Base-by-base conservation (phyloP, 2,113 vertebrate genomes). In the Xiphorhynchus elegans region DNA sequence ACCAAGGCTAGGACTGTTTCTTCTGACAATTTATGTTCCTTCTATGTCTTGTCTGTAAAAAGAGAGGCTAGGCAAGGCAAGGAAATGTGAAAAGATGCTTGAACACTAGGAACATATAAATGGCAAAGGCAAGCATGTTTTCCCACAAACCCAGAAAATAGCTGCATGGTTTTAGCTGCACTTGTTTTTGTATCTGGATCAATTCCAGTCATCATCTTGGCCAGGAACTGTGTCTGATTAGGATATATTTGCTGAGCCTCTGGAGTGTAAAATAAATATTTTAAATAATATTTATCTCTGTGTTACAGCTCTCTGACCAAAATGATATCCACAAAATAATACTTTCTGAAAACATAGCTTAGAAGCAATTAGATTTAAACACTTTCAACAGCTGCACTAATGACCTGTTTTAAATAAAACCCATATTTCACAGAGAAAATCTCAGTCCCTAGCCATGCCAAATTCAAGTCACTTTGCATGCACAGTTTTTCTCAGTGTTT, bases 351-450 rank as follows among this genome's bases (percentile, higher is more conserved):
- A 96, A 92, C 35, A 64, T 1, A 59, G 17, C 47, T 95, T 78
- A 92, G 26, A 17, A 69, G 42, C 46, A 91, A 87, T 91, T 93
- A 95, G n/a, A 42, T 50, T 78, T 90, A 84, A 95, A 79, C 40
- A 62, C 6, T 85, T 80, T 63, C 39, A 82, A 53, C 58, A 69
- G 67, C 81, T 87, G 66, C 46, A 73, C 29, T 87, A 93, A 87
- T 87, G 58, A 52, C 50, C 14, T 83, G 7, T 69, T 92, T 70
- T 58, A 89, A 91, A 89, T 69, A 69, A 79, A 87, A 2, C 12
- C 28, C 16, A 17, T 59, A 74, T 72, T 93, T 76, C 70, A 66
- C 29, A 44, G 25, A 87, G 33, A 59, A 33, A 74, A 68, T 44
- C 28, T 78, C 55, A 35, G 13, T 70, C 29, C 74, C 24, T 70